Percentiles rank a stretch among this genome's conserved stretches.
phyloP scores from a whole-genome alignment of 2,113 vertebrate species.

The Rhinichthys klamathensis region DNA sequence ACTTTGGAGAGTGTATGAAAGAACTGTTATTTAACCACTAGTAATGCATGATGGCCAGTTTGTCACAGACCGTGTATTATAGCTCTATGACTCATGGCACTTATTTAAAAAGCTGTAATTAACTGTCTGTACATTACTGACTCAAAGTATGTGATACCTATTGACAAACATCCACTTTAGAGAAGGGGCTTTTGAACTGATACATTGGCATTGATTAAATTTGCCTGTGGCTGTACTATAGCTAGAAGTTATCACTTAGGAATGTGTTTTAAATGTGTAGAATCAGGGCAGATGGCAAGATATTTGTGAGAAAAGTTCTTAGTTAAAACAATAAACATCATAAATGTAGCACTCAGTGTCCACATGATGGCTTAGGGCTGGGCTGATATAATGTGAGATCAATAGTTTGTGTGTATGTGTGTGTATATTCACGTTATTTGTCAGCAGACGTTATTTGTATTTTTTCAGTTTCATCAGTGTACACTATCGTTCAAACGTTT shows the following conservation, averaged over 20 bases:
- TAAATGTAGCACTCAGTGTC: background rate
- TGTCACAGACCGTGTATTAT: background rate
- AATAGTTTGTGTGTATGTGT: background rate
- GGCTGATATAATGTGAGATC: background rate
- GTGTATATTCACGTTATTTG: background rate
- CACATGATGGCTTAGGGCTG: background rate
- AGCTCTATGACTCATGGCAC: background rate
- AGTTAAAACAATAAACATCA: constrained; percentile 13
- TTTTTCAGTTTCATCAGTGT: background rate
- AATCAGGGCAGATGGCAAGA: background rate
- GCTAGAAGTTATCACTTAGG: background rate
- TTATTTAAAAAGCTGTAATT: background rate
- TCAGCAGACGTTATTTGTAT: background rate
- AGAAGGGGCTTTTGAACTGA: constrained; percentile 9
- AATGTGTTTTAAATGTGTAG: background rate
- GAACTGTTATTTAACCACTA: background rate
- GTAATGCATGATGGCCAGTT: too few relatives aligned
- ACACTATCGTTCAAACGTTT: background rate
- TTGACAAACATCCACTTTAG: constrained; percentile 19
- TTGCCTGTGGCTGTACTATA: background rate
- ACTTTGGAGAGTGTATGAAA: background rate
- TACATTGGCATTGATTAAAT: background rate
- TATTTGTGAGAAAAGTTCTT: background rate
- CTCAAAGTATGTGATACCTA: background rate
- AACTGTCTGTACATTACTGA: background rate